Conservation (phyloP, 2,113 vertebrate species). For the Lampris incognitus region DNA sequence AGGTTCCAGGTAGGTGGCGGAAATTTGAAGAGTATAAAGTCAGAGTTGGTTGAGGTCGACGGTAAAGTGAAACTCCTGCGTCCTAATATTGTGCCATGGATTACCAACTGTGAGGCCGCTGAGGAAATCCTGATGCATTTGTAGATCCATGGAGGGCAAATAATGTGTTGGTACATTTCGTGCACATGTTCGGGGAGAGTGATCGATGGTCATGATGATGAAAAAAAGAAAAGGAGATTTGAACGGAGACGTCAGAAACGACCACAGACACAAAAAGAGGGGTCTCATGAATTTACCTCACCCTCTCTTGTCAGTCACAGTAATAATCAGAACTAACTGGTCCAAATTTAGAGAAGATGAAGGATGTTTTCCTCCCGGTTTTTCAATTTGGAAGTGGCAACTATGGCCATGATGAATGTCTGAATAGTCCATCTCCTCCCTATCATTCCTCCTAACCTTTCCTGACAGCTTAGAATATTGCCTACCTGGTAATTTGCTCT, state of each 20-base stretch:
- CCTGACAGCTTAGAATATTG: slow-evolving; percentile 95
- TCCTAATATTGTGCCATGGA: slow-evolving; percentile 68
- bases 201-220: too few species aligned
- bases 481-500: slow-evolving; percentile 94
- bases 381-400: slow-evolving; percentile 88
- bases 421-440: slow-evolving; percentile 92
- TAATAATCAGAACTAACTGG: slow-evolving; percentile 82
- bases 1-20: slow-evolving; percentile 68
- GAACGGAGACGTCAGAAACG: slow-evolving; percentile 53
- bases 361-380: slow-evolving; percentile 83
- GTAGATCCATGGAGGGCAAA: too few species aligned
- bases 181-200: slow-evolving; percentile 21
- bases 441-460: slow-evolving; percentile 92
- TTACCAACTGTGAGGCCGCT: slow-evolving; percentile 64
- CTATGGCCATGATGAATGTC: slow-evolving; percentile 93
- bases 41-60: slow-evolving; percentile 80
- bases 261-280: slow-evolving; percentile 65
- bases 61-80: slow-evolving; percentile 76
- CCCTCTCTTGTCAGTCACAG: slow-evolving; percentile 79
- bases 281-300: slow-evolving; percentile 70
- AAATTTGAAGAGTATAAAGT: slow-evolving; percentile 63
- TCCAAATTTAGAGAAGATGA: slow-evolving; percentile 87
- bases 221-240: too few species aligned
- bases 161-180: not conserved
- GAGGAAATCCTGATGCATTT: not conserved